Evolutionary conservation across 2,888 invertebrate species (phyloP), one percentile per base, ranked within the genome.

Genomic region (Priocnemis perturbator): DNA sequence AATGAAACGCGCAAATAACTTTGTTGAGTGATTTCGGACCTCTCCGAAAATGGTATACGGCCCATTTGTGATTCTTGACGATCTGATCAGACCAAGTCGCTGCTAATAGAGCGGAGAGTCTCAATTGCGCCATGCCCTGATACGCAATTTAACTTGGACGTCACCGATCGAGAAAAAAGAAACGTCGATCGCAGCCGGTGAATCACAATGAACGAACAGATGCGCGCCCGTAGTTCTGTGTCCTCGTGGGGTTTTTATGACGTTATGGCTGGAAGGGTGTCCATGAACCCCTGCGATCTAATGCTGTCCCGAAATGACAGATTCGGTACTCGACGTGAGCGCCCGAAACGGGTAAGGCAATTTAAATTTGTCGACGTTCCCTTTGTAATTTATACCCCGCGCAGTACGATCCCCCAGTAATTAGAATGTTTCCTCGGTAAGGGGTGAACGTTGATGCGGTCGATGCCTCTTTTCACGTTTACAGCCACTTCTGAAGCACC

Each of bases 231-330:
- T 20, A 7, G 26, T n/a, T 5, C 2, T 44, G 48, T 48, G 11
- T 53, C 20, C 59, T 60, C 59, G 23, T 60, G 19, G 48, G 59
- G 59, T 48, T 60, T 60, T 60, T 21, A n/a, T 15, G 23, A 15
- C 17, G 21, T 48, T 60, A 64, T 67, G 60, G 66, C 53, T 64
- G 48, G 55, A 53, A 62, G 73, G 69, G 71, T 64, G 60, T 60
- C 52, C 37, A 14, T 21, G 21, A 17, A 59, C 62, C 57, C 60
- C 53, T 48, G 56, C 59, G 56, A 58, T 59, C 62, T 71, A 71
- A 74, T 76, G 63, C 52, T 47, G 67, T 70, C 70, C 48, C 14
- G 37, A 66, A 68, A 68, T 60, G 67, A 58, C 66, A 64, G 57
- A 69, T 74, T 70, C 30, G 59, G 47, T 50, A 17, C 20, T 45